A percentile compares a stretch with the other conserved stretches of the same genome.
Conservation (phyloP, 2,888 invertebrate genomes). For the Drosophila meridionalis region DNA sequence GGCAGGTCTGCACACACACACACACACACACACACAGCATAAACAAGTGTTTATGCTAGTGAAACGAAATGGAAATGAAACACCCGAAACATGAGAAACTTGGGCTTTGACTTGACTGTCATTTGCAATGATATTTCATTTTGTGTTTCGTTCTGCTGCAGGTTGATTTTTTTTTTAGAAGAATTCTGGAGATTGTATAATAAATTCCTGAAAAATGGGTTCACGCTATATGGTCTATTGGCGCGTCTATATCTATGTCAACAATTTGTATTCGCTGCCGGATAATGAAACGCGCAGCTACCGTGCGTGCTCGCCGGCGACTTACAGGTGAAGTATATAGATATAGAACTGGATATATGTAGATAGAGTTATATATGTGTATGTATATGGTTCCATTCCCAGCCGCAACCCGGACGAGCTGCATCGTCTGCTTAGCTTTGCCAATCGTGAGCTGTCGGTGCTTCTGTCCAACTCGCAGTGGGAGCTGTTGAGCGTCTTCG, state of each 20-base stretch:
- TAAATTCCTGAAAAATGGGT: slow-evolving; percentile 34
- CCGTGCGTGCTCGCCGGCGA: slow-evolving; percentile 90
- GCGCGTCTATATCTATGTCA: slow-evolving; percentile 90
- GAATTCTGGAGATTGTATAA: background rate
- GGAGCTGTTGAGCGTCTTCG: slow-evolving; percentile 88
- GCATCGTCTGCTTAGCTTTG: slow-evolving; percentile 93
- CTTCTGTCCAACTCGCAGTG: slow-evolving; percentile 86
- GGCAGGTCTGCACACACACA: background rate
- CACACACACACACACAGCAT: background rate
- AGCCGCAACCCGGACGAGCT: slow-evolving; percentile 91
- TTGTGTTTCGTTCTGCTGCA: background rate
- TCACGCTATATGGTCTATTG: slow-evolving; percentile 67
- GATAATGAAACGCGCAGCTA: slow-evolving; percentile 89
- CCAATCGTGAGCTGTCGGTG: slow-evolving; percentile 93
- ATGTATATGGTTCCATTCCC: slow-evolving; percentile 62
- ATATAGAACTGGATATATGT: background rate
- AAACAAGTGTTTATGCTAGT: background rate
- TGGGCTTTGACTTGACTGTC: background rate
- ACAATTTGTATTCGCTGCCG: slow-evolving; percentile 91
- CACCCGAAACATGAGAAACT: slow-evolving; percentile 3
- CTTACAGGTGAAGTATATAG: slow-evolving; percentile 87
- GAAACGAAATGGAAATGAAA: slow-evolving; percentile 16
- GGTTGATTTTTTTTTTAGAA: background rate
- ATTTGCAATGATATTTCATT: background rate
- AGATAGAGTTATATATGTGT: background rate